Percentiles rank a stretch among this genome's conserved stretches.
Conservation (phyloP, 2,888 invertebrate genomes). For the Phaonia tiefii region DNA sequence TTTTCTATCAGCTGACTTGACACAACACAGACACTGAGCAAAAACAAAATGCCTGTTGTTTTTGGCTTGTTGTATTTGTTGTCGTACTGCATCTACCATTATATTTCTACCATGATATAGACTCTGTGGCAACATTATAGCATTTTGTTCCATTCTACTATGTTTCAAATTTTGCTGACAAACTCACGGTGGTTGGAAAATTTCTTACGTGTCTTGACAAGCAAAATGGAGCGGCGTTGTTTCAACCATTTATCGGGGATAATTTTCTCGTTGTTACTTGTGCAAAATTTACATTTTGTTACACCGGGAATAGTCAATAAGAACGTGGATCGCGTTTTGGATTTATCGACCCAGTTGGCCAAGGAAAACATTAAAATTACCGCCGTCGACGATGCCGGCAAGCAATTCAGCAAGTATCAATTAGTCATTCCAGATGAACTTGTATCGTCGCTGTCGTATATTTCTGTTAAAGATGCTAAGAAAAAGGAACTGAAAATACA, state of each 20-base stretch:
- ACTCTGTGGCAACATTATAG: no score
- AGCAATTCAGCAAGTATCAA: constrained; percentile 86
- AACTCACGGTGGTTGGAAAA: no score
- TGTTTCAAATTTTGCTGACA: no score
- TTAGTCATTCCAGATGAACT: constrained; percentile 84
- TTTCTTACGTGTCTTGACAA: constrained; percentile 60
- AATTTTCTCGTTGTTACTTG: constrained; percentile 39
- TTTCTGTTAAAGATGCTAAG: constrained; percentile 85
- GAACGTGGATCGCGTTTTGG: constrained; percentile 92
- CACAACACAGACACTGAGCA: no score
- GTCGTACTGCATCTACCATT: no score
- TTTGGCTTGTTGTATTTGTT: no score
- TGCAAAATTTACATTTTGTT: constrained; percentile 36
- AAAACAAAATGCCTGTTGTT: no score
- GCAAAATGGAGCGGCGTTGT: constrained; percentile 41
- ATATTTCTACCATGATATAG: no score
- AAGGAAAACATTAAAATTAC: constrained; percentile 90
- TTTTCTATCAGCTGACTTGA: no score
- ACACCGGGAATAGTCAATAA: constrained; percentile 81
- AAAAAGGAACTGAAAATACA: constrained; percentile 83
- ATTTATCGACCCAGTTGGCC: constrained; percentile 93
- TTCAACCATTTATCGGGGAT: constrained; percentile 37
- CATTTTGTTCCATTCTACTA: constrained; percentile 17
- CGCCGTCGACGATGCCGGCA: constrained; percentile 90
- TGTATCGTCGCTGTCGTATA: constrained; percentile 86